Percentiles rank a stretch among this genome's conserved stretches.
phyloP scores from a whole-genome alignment of 2,797 vertebrate species.

The Onychomys arenicola region DNA sequence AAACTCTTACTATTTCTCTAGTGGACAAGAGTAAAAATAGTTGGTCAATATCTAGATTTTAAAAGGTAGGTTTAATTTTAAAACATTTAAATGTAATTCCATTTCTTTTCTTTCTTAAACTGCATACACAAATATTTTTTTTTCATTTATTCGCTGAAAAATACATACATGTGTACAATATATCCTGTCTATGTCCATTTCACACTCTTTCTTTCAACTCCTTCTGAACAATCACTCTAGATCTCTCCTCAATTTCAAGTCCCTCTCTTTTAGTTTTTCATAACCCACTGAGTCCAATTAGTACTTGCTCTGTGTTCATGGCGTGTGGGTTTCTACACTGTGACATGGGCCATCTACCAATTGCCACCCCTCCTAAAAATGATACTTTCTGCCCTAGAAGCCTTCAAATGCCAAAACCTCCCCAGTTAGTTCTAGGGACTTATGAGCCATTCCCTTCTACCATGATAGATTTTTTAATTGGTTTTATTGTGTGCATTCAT shows the following conservation, averaged over 20 bases:
- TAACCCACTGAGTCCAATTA: background rate
- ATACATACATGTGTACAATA: background rate
- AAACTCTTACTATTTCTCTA: background rate
- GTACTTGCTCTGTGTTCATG: background rate
- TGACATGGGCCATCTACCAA: background rate
- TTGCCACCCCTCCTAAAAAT: background rate
- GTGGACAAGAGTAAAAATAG: background rate
- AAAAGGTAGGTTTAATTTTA: background rate
- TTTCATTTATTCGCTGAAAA: background rate
- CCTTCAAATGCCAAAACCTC: background rate
- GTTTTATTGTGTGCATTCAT: background rate
- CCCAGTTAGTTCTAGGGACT: background rate
- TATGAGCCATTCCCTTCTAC: background rate
- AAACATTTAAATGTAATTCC: background rate
- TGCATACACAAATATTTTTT: background rate
- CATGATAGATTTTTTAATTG: background rate
- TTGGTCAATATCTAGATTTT: background rate
- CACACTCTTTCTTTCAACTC: background rate
- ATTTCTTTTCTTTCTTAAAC: background rate
- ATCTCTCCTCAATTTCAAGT: background rate
- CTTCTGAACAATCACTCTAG: background rate
- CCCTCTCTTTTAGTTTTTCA: background rate
- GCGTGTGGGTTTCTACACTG: background rate
- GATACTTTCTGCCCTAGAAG: background rate
- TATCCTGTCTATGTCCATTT: background rate